Evolutionary conservation across 2,888 invertebrate genomes (phyloP).

Genomic region (Meiosimyza decipiens): DNA sequence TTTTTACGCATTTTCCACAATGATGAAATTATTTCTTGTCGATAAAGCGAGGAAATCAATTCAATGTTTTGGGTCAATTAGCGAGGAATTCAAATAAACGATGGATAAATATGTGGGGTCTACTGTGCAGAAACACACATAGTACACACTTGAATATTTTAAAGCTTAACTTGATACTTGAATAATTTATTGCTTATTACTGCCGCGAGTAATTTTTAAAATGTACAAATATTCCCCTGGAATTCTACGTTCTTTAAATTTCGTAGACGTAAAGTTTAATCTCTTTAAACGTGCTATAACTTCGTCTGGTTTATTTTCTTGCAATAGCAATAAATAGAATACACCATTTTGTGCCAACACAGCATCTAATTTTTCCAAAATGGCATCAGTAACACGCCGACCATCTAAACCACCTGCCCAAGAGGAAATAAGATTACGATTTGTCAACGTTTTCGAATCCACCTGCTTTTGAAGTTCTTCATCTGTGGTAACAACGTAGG

Average conservation of each 20-base stretch:
- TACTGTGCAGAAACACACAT: too few relatives aligned
- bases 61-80: too few relatives aligned
- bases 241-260: slow-evolving; percentile 79
- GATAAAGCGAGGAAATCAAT: too few relatives aligned
- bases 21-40: too few relatives aligned
- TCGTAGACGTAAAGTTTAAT: slow-evolving; percentile 71
- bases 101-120: too few relatives aligned
- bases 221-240: slow-evolving; percentile 89
- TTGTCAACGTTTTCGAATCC: slow-evolving; percentile 27
- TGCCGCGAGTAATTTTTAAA: slow-evolving; percentile 72
- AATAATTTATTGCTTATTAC: not conserved
- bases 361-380: slow-evolving; percentile 77
- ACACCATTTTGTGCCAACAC: slow-evolving; percentile 80
- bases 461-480: slow-evolving; percentile 72
- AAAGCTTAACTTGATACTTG: too few relatives aligned
- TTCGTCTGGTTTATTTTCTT: slow-evolving; percentile 86
- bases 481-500: slow-evolving; percentile 91
- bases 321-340: slow-evolving; percentile 88
- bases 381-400: slow-evolving; percentile 79
- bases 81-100: too few relatives aligned
- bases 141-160: too few relatives aligned
- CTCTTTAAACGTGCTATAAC: slow-evolving; percentile 73
- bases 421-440: slow-evolving; percentile 52
- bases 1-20: too few relatives aligned
- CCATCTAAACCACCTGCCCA: slow-evolving; percentile 87